Evolutionary conservation across 2,888 invertebrate species (phyloP), one percentile per base, ranked within the genome.

Genomic region (Thereva unica): DNA sequence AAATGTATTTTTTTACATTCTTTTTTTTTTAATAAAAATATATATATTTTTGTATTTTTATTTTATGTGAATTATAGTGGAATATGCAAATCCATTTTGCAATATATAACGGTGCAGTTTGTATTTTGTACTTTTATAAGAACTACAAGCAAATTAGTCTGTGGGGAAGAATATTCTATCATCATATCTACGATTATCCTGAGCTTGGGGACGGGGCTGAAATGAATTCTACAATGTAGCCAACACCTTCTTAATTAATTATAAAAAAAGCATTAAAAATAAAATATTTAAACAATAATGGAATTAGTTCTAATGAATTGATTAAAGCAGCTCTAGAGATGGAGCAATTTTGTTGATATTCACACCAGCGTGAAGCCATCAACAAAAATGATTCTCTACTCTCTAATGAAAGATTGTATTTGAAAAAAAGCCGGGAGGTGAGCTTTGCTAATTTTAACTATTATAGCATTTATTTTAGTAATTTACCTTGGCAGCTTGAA

Each of bases 401-500:
- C 23, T 23, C 1, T 23, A 23, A n/a, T 23, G 23, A 23, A 23
- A 23, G 23, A 23, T 23, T 23, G 23, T 23, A 23, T 23, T 23
- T 23, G 23, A 23, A 23, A 23, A 23, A 2, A 23, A 23, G 23
- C 23, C 23, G 23, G 23, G 23, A 52, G 52, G 35, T 52, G 38
- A 53, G 35, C 34, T 38, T 53, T 53, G 37, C 37, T 53, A 38
- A 38, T 53, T 9, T 37, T 37, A 53, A 53, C 8, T 53, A 35
- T 35, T 55, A n/a, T 38, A 41, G 38, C 5, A 4, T 4, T 3
- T 12, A 41, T 55, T 55, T n/a, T 23, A 10, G 10, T 59, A 12
- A 66, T 67, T 71, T 85, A 93, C 93, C 86, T 91, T 91, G 44
- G 79, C 75, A 59, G 89, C 87, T 76, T 88, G 87, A 71, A 94